Conservation (phyloP, 1,140 invertebrate genomes). For the Dendroctonus ponderosae region DNA sequence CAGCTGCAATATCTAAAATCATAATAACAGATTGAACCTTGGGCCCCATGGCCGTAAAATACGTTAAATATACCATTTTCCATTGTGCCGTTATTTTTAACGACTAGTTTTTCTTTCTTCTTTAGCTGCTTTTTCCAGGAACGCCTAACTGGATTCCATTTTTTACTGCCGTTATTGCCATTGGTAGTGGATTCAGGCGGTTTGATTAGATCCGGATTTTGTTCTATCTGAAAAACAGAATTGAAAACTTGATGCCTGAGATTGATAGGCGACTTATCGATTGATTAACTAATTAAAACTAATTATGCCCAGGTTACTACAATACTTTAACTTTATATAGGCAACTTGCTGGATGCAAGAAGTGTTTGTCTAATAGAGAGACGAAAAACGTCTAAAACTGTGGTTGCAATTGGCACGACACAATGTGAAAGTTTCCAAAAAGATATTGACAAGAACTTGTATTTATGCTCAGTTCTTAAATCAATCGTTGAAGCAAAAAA, state of each 20-base stretch:
- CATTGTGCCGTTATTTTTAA: constrained; percentile 4
- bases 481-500: constrained; percentile 1
- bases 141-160: constrained; percentile 49
- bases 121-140: constrained; percentile 54
- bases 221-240: constrained; percentile 27
- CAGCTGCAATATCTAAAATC: constrained; percentile 32
- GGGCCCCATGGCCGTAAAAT: not conserved
- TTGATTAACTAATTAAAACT: too few relatives aligned
- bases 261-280: too few relatives aligned
- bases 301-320: too few relatives aligned
- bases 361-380: too few relatives aligned
- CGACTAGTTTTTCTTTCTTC: constrained; percentile 45
- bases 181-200: constrained; percentile 30
- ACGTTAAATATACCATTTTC: constrained; percentile 14
- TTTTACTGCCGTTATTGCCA: constrained; percentile 43
- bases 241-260: not conserved
- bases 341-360: too few relatives aligned
- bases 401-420: too few relatives aligned
- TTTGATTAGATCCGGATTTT: constrained; percentile 43
- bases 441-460: too few relatives aligned
- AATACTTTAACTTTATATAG: too few relatives aligned
- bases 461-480: too few relatives aligned
- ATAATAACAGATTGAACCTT: constrained; percentile 1
- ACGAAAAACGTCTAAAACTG: too few relatives aligned
- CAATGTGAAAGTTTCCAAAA: too few relatives aligned